phyloP scores from a whole-genome alignment of 1,140 invertebrate species.

The Thaumatotibia leucotreta region DNA sequence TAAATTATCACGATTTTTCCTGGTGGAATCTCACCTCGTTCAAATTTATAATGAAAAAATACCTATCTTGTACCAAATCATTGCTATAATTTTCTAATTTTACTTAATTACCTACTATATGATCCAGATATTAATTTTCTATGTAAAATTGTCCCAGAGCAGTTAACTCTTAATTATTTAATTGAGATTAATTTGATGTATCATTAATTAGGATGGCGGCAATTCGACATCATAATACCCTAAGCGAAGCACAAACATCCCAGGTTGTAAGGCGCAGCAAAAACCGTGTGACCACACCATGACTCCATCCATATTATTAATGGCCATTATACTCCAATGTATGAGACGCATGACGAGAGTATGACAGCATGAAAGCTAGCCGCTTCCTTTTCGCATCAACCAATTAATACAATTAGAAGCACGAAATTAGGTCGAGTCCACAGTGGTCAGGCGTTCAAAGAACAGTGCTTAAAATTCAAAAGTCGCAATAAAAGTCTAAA shows the following conservation, averaged over 20 bases:
- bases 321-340: neutral
- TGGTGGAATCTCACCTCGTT: no score
- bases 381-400: constrained; percentile 3
- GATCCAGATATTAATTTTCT: neutral
- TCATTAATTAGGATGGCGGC: constrained; percentile 7
- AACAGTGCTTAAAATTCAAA: no score
- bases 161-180: neutral
- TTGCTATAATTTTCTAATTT: no score
- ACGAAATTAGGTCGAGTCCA: neutral
- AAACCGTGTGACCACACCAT: neutral
- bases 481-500: no score
- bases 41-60: no score
- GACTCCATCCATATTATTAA: neutral
- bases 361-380: neutral
- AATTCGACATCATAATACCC: neutral
- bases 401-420: neutral
- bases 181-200: neutral
- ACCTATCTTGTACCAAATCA: no score
- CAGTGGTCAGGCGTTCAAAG: no score
- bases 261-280: neutral
- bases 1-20: no score
- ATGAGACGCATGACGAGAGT: no score
- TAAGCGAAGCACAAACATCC: neutral
- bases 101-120: no score
- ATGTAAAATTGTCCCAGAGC: neutral